Base-by-base conservation (phyloP, 2,113 vertebrate species). In the Coracopsis vasa region DNA sequence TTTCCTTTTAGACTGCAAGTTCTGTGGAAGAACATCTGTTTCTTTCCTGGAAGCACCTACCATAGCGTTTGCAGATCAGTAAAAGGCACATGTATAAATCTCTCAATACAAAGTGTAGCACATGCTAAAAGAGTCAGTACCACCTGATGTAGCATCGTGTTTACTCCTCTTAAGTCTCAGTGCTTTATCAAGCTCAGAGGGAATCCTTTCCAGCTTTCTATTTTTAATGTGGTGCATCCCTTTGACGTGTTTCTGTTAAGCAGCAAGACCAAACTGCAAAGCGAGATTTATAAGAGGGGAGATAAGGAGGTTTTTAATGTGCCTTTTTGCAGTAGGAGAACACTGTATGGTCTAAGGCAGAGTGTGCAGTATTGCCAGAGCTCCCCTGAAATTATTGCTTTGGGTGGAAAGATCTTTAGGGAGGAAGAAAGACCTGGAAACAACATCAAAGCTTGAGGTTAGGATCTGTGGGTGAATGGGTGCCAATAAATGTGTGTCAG, bases 381-480 rank as follows among this genome's bases (percentile, higher is more conserved):
- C 74, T 94, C 93, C 72, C 13, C 90, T 96, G 92, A 90, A 97
- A 91, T 97, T 79, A 92, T 47, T 96, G 93, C 96, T 97, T 96
- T 93, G 97, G 93, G 90, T 67, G 97, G 94, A 97, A 97, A 89
- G 88, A 91, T 92, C 95, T 25, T 96, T 89, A 92, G 96, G 95
- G 97, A 97, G 84, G 47, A 14, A 9, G 71, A 41, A 77, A 96
- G 94, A 79, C 88, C 91, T 98, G 97, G 94, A 95, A 95, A 66
- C 93, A 96, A 94, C 92, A 97, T 92, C 95, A 98, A 96, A 98
- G 96, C 96, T 54, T 95, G 97, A 97, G 95, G 93, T 97, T 96
- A 97, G 93, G 95, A 48, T 86, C 28, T 86, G 51, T n/a, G 91
- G 96, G 62, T 93, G 90, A 94, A 96, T 31, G 95, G 92, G 88